Conservation (phyloP, 2,113 vertebrate genomes). For the Vidua macroura region DNA sequence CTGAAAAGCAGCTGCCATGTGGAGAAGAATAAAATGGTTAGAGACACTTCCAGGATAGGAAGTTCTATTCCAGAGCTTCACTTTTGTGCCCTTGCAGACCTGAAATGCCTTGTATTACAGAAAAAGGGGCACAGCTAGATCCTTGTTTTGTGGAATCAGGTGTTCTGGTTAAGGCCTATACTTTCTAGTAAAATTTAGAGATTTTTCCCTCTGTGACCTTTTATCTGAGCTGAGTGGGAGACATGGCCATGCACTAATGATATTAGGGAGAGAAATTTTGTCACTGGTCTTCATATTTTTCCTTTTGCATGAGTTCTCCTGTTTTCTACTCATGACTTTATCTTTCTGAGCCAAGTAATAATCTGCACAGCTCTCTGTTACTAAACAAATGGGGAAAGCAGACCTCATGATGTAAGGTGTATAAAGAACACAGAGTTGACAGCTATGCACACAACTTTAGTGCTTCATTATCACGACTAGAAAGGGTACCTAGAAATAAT, state of each 20-base stretch:
- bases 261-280: background rate
- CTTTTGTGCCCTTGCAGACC: background rate
- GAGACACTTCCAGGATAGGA: background rate
- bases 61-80: background rate
- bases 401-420: background rate
- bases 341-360: background rate
- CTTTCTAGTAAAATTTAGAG: background rate
- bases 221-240: background rate
- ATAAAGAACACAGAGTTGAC: background rate
- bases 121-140: background rate
- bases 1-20: background rate
- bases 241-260: background rate
- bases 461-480: background rate
- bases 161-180: background rate
- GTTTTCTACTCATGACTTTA: background rate
- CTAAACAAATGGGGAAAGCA: background rate
- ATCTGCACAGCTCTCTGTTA: background rate
- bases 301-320: background rate
- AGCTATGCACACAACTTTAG: background rate
- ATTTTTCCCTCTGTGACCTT: background rate
- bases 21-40: background rate
- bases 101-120: background rate
- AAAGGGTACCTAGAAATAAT: background rate
- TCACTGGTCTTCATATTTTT: background rate
- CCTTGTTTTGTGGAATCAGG: background rate